Conservation (phyloP, 2,888 invertebrate genomes). For the Xylophagus ater region DNA sequence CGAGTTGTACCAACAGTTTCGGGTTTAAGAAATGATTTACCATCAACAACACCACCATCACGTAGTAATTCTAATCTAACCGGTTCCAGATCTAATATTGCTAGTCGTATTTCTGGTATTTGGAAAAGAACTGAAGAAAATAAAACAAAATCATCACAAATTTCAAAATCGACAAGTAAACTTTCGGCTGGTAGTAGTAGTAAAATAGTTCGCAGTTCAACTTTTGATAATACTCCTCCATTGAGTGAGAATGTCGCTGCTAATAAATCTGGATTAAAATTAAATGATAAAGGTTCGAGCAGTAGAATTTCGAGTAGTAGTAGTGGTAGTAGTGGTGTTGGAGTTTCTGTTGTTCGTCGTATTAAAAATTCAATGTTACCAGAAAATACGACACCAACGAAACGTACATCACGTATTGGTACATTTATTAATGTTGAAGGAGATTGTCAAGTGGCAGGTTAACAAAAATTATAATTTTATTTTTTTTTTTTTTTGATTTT, state of each 20-base stretch:
- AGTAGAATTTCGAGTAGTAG: constrained; percentile 8
- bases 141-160: constrained; percentile 20
- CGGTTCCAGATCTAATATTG: constrained; percentile 19
- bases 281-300: not conserved
- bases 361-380: constrained; percentile 1
- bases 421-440: constrained; percentile 11
- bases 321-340: constrained; percentile 23
- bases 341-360: constrained; percentile 24
- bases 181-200: constrained; percentile 16
- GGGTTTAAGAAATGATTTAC: constrained; percentile 22
- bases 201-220: constrained; percentile 32
- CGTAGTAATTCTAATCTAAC: constrained; percentile 36
- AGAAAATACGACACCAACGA: constrained; percentile 12
- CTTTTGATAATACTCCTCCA: constrained; percentile 32
- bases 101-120: constrained; percentile 35
- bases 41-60: constrained; percentile 35
- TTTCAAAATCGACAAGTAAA: constrained; percentile 19
- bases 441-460: constrained; percentile 7
- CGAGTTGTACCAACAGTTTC: constrained; percentile 24
- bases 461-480: too few relatives aligned
- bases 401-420: constrained; percentile 19
- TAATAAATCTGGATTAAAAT: not conserved
- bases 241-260: not conserved
- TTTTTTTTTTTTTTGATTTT: too few relatives aligned
- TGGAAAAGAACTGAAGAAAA: constrained; percentile 36